phyloP scores from a whole-genome alignment of 2,113 vertebrate species.

The Cacatua alba region DNA sequence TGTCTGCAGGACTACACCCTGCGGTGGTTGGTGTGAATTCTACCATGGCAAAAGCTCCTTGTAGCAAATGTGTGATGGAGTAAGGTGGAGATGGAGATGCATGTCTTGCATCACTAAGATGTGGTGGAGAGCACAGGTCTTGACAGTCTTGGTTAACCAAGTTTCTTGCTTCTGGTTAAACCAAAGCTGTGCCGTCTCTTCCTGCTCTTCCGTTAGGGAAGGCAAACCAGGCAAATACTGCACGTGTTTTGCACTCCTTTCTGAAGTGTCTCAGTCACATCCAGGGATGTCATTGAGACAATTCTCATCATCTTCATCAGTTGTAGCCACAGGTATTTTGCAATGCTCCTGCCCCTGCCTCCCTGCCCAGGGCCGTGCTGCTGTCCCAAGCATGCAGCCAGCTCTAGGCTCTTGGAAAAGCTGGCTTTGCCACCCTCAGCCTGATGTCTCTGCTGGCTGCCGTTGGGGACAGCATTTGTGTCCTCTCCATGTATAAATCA shows the following conservation, averaged over 20 bases:
- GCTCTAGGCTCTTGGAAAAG: background rate
- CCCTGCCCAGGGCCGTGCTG: background rate
- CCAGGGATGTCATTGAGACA: background rate
- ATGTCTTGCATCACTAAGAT: background rate
- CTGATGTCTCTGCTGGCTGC: background rate
- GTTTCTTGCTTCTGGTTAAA: background rate
- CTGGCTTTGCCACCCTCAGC: background rate
- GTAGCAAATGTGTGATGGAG: background rate
- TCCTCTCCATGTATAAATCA: accelerated
- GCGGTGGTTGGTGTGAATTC: accelerated
- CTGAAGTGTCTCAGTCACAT: background rate
- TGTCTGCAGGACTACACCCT: background rate
- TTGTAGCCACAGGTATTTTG: accelerated
- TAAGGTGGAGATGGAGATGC: background rate
- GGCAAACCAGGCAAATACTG: no score
- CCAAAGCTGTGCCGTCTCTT: background rate
- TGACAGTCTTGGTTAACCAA: no score
- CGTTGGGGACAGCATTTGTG: background rate
- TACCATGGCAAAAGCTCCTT: background rate
- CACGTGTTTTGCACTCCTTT: accelerated
- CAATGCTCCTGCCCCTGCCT: background rate
- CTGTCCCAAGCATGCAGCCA: background rate
- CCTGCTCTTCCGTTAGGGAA: background rate
- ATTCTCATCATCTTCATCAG: accelerated
- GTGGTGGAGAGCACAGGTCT: background rate